phyloP scores from a whole-genome alignment of 2,113 vertebrate species.

The Dermatemys mawii region DNA sequence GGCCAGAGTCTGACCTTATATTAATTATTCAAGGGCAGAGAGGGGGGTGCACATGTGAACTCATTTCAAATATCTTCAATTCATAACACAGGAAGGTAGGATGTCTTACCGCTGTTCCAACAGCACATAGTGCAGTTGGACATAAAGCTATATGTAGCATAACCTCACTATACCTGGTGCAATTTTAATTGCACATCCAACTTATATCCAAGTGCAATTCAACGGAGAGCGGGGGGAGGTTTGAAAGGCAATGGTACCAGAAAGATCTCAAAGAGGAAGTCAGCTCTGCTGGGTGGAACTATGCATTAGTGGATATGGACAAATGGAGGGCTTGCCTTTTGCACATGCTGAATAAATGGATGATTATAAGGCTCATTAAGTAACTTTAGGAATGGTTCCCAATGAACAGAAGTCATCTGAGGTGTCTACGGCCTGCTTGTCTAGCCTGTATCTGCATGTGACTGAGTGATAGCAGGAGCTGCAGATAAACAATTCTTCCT shows the following conservation, averaged over 20 bases:
- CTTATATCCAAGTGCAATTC: background rate
- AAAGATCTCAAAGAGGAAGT: slow-evolving; percentile 14
- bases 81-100: background rate
- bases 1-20: background rate
- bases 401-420: slow-evolving; percentile 63
- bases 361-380: slow-evolving; percentile 52
- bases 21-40: background rate
- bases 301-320: slow-evolving; percentile 15
- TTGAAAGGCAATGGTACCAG: background rate
- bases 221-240: background rate
- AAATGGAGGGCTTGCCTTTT: slow-evolving; percentile 55
- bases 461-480: slow-evolving; percentile 54
- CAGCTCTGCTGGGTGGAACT: slow-evolving; percentile 38
- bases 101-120: background rate
- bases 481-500: slow-evolving; percentile 38
- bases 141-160: background rate
- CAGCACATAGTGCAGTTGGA: background rate
- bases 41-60: too few relatives aligned
- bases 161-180: background rate
- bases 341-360: slow-evolving; percentile 25
- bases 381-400: slow-evolving; percentile 65
- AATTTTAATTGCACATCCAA: slow-evolving; percentile 24
- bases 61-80: background rate
- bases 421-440: slow-evolving; percentile 66
- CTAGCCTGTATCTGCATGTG: slow-evolving; percentile 54